Percentiles rank a stretch among this genome's conserved stretches.
Conservation (phyloP, 2,797 vertebrate genomes). For the Schizothorax lantsangensis region DNA sequence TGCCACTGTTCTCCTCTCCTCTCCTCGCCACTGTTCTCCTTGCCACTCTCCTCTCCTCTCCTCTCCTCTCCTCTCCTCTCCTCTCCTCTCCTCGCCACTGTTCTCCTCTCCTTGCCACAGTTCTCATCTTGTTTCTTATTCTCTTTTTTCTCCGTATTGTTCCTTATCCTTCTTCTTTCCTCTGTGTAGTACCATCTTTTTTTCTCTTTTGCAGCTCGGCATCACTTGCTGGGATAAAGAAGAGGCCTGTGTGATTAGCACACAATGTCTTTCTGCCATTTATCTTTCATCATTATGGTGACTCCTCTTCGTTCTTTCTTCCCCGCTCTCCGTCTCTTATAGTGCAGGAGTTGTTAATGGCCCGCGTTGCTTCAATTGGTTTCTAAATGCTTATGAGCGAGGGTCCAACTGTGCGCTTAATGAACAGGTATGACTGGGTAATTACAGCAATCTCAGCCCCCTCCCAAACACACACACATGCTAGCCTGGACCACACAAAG, state of each 20-base stretch:
- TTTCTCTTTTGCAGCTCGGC: constrained; percentile 35
- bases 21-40: background rate
- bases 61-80: background rate
- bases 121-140: background rate
- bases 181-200: constrained; percentile 8
- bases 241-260: constrained; percentile 57
- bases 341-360: constrained; percentile 90
- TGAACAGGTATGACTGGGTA: constrained; percentile 99
- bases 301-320: constrained; percentile 43
- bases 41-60: background rate
- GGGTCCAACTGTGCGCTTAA: constrained; percentile 98
- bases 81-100: background rate
- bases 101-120: background rate
- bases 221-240: constrained; percentile 51
- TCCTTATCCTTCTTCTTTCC: constrained; percentile 14
- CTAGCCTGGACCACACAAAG: constrained; percentile 60
- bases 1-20: background rate
- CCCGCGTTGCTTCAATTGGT: constrained; percentile 98
- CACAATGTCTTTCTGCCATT: constrained; percentile 50
- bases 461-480: constrained; percentile 50
- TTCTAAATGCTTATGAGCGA: constrained; percentile 92
- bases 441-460: constrained; percentile 99
- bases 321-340: constrained; percentile 44
- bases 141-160: constrained; percentile 10
- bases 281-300: constrained; percentile 58